Evolutionary conservation across 1,140 invertebrate species (phyloP).

Genomic region (Neelides sp.): DNA sequence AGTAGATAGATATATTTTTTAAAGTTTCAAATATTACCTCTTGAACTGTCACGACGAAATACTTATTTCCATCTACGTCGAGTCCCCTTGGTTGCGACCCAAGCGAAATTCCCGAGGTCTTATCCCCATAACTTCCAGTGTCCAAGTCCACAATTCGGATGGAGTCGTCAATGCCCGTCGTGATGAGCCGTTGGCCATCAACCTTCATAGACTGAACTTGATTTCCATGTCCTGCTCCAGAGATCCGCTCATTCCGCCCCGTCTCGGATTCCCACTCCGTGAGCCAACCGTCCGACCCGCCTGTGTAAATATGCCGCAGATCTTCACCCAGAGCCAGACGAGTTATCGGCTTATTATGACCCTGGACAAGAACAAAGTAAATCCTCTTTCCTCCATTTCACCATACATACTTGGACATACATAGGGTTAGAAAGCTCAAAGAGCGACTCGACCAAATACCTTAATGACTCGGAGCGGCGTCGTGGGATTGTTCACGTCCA

Average conservation of each 20-base stretch:
- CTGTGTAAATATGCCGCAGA: constrained; percentile 69
- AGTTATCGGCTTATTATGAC: constrained; percentile 96
- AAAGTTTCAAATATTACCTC: constrained; percentile 48
- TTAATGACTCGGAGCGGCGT: constrained; percentile 76
- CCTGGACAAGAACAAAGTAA: constrained; percentile 43
- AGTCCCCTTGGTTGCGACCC: constrained; percentile 78
- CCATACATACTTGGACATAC: background rate
- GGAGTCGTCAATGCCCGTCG: constrained; percentile 82
- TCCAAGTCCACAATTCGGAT: constrained; percentile 55
- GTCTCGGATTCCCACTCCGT: constrained; percentile 72
- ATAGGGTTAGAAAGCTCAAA: background rate
- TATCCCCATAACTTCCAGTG: constrained; percentile 51
- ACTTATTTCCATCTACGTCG: constrained; percentile 55
- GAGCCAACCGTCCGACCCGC: constrained; percentile 81
- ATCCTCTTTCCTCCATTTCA: background rate
- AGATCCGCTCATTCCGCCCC: constrained; percentile 62
- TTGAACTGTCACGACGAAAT: constrained; percentile 66
- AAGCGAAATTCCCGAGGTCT: constrained; percentile 54
- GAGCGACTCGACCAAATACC: constrained; percentile 39
- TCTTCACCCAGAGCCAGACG: constrained; percentile 69
- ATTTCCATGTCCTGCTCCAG: constrained; percentile 78
- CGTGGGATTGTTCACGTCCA: constrained; percentile 73
- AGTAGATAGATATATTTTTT: background rate
- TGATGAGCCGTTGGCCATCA: constrained; percentile 57
- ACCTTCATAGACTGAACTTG: constrained; percentile 81